Conservation (phyloP, 2,113 vertebrate species). For the Cyanistes caeruleus region DNA sequence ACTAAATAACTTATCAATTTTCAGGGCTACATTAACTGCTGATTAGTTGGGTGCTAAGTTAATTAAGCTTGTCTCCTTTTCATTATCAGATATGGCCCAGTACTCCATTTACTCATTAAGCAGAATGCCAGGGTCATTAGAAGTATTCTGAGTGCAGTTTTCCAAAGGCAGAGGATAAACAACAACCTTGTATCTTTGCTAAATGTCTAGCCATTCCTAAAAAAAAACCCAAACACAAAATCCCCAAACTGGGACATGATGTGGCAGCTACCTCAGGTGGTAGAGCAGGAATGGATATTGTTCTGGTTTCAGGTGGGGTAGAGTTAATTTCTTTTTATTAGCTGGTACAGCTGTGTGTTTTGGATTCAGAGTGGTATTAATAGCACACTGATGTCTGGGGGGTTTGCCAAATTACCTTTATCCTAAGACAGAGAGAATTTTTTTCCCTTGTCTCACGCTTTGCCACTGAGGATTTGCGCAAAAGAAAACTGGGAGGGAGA, state of each 20-base stretch:
- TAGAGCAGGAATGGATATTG: not conserved
- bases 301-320: not conserved
- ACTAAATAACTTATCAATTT: slow-evolving; percentile 79
- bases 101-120: slow-evolving; percentile 80
- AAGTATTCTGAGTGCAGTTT: not conserved
- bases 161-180: not conserved
- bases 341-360: not conserved
- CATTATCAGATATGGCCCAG: slow-evolving; percentile 77
- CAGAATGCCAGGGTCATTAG: slow-evolving; percentile 48
- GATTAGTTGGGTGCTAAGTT: slow-evolving; percentile 81
- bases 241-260: not conserved
- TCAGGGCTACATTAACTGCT: slow-evolving; percentile 75
- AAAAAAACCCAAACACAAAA: not conserved
- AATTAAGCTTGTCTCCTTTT: slow-evolving; percentile 78
- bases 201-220: not conserved
- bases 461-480: not conserved
- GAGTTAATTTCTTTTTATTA: not conserved
- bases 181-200: not conserved
- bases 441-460: not conserved
- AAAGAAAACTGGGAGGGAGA: not conserved
- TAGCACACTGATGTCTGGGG: not conserved
- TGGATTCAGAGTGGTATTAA: not conserved
- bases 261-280: not conserved
- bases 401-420: not conserved
- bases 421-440: not conserved